phyloP scores from a whole-genome alignment of 2,113 vertebrate genomes.

The Etheostoma spectabile region DNA sequence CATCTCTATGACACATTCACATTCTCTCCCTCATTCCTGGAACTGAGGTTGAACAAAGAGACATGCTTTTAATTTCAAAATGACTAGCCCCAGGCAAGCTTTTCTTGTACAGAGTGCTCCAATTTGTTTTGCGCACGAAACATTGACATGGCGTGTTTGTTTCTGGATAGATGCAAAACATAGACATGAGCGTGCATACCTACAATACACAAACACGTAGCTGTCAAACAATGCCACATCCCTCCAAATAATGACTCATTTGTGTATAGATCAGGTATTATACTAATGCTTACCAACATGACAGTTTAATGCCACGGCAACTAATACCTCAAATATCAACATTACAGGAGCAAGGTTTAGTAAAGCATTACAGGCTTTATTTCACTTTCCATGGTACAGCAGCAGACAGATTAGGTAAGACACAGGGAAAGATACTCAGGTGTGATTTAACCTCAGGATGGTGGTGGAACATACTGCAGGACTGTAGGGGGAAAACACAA shows the following conservation, averaged over 20 bases:
- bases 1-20: slow-evolving; percentile 48
- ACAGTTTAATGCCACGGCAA: slow-evolving; percentile 8
- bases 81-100: slow-evolving; percentile 70
- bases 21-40: slow-evolving; percentile 63
- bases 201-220: slow-evolving; percentile 38
- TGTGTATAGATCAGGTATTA: slow-evolving; percentile 59
- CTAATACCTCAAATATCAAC: slow-evolving; percentile 30
- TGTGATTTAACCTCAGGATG: slow-evolving; percentile 54
- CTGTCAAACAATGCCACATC: slow-evolving; percentile 50
- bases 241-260: slow-evolving; percentile 48
- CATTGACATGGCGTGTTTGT: slow-evolving; percentile 66
- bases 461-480: slow-evolving; percentile 18
- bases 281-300: slow-evolving; percentile 37
- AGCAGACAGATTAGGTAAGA: slow-evolving; percentile 41
- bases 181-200: slow-evolving; percentile 47
- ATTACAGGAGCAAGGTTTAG: background rate
- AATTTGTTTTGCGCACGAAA: slow-evolving; percentile 69
- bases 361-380: slow-evolving; percentile 21
- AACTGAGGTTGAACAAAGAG: slow-evolving; percentile 70
- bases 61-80: slow-evolving; percentile 78
- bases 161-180: slow-evolving; percentile 65
- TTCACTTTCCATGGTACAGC: slow-evolving; percentile 10
- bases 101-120: slow-evolving; percentile 63
- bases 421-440: slow-evolving; percentile 19
- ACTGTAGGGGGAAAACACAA: slow-evolving; percentile 29